Base-by-base conservation (phyloP, 2,113 vertebrate genomes). In the Elachura formosa region DNA sequence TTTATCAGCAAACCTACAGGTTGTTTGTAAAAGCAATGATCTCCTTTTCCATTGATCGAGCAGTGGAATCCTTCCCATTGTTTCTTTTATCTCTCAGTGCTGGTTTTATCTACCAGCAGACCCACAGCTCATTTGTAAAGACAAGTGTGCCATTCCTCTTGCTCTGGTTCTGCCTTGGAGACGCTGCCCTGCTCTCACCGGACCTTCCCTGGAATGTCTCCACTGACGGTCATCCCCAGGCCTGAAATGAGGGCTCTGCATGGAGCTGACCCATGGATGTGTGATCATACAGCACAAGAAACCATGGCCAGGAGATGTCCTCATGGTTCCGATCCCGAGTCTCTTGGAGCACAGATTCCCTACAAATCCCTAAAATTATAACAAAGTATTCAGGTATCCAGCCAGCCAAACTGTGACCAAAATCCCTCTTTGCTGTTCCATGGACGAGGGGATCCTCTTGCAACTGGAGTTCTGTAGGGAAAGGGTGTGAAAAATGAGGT, bases 201-300 rank as follows among this genome's bases (percentile, higher is more conserved):
- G 5, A 23, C 33, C 51, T 75, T 71, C 52, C 64, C 55, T 41
- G 4, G 1, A 33, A 74, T 36, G 25, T 52, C 36, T 28, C 16
- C 12, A 2, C 2, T 0, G 1, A 34, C 38, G 28, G 2, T 29
- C 12, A 1, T 84, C n/a, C 86, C 31, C 36, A 24, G 56, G 40
- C 0, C 2, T 36, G 19, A 58, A 58, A 16, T 0, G 2, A 56
- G 45, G 78, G n/a, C 7, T 6, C 33, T 6, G 8, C 23, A 21
- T 26, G 5, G n/a, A 67, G 25, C 66, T 40, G 19, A n/a, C 14
- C 68, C 18, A 0, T 54, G 59, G 69, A 22, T 74, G 55, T 75
- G 48, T 62, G 64, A 9, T 58, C 16, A 1, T 10, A 7, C 12
- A 33, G 29, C 38, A 1, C 21, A 15, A 48, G 38, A 75, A 84